These are phyloP conservation scores for Spermophilus dauricus DNA, from an alignment of 2,113 vertebrate species.

Conservation along the genomic window DNA sequence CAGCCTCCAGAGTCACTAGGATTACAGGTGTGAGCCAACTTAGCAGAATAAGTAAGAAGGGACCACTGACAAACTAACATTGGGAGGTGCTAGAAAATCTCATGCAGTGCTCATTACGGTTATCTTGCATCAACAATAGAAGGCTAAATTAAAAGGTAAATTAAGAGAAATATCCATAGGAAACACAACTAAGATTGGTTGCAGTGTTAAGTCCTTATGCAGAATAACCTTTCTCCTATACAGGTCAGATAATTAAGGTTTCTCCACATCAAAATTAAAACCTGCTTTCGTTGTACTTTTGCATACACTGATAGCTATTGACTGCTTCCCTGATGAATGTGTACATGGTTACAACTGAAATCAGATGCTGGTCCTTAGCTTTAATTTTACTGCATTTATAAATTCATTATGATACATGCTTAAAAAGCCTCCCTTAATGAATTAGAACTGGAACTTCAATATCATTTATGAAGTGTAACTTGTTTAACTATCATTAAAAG, in stretches of 20 bases:
- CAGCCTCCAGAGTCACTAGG: neutral
- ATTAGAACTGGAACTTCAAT: constrained; percentile 8
- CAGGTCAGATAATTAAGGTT: neutral
- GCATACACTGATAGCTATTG: neutral
- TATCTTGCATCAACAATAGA: neutral
- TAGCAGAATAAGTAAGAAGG: neutral
- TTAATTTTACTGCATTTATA: neutral
- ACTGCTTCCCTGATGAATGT: neutral
- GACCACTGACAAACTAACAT: neutral
- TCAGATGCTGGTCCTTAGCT: neutral
- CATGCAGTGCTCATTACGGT: neutral
- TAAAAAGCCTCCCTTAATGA: constrained; percentile 41
- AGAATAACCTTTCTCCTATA: neutral
- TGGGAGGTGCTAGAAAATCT: neutral
- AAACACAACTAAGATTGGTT: constrained; percentile 28
- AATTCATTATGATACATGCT: neutral
- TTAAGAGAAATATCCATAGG: neutral
- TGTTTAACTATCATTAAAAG: constrained; percentile 38
- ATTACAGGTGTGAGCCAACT: neutral
- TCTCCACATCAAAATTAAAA: neutral
- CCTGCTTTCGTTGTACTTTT: neutral
- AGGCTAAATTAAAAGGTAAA: neutral
- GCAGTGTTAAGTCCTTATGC: neutral
- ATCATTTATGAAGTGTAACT: constrained; percentile 2
- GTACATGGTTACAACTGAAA: neutral